phyloP scores from a whole-genome alignment of 2,797 vertebrate genomes.

The Nyctibius grandis region DNA sequence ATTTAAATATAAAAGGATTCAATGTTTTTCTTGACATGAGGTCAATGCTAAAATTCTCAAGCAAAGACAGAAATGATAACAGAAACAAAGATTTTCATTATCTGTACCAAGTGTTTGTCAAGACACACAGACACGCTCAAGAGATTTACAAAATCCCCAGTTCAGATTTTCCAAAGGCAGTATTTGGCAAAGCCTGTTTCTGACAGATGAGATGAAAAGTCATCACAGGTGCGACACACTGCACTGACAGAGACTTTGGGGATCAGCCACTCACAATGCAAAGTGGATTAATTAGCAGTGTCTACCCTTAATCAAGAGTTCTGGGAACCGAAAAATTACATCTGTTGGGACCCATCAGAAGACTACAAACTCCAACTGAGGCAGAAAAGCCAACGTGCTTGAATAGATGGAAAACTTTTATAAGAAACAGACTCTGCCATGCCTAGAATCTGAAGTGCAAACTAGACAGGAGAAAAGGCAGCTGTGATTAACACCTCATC shows the following conservation, averaged over 20 bases:
- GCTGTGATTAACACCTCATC: neutral
- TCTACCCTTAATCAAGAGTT: neutral
- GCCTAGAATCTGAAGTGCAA: neutral
- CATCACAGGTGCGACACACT: neutral
- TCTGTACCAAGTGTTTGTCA: neutral
- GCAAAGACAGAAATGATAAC: neutral
- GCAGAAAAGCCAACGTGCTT: accelerated
- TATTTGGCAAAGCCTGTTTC: neutral
- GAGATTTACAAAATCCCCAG: neutral
- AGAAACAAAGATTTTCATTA: neutral
- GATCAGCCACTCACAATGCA: neutral
- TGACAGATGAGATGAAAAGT: neutral
- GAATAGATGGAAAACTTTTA: neutral
- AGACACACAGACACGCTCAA: neutral
- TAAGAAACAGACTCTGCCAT: neutral
- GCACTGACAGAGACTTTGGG: neutral
- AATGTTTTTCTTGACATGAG: neutral
- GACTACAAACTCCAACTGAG: neutral
- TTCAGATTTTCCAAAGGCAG: neutral
- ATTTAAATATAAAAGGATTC: neutral
- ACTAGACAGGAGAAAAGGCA: neutral
- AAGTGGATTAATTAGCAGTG: neutral
- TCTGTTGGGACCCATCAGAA: neutral
- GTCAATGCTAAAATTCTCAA: neutral
- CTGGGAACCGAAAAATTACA: neutral